Percentiles rank a stretch among this genome's conserved stretches.
These are phyloP conservation scores for Drosophila chauvacae DNA, from an alignment of 1,140 invertebrate genomes.

Conservation along the genomic window DNA sequence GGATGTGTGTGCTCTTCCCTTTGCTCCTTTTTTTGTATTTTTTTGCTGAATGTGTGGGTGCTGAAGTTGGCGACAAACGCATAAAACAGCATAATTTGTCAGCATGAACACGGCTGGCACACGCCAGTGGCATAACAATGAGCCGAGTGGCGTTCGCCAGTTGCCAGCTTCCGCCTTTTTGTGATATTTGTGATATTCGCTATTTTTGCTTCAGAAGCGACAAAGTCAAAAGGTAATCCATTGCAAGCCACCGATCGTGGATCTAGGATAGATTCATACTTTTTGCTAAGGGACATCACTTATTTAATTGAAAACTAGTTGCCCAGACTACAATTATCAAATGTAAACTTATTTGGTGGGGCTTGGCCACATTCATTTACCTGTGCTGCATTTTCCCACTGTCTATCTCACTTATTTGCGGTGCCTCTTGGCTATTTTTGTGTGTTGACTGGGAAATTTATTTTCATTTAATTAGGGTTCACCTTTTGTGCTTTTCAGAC, in stretches of 20 bases:
- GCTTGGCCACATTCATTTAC: neutral
- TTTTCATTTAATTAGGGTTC: conserved; percentile 50
- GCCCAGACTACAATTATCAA: neutral
- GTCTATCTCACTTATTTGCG: conserved; percentile 8
- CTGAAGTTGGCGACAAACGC: conserved; percentile 68
- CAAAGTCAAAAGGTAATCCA: neutral
- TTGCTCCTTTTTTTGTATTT: neutral
- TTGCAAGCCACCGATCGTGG: neutral
- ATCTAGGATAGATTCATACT: neutral
- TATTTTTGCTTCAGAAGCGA: neutral
- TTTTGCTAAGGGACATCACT: neutral
- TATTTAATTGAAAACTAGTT: neutral
- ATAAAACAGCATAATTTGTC: conserved; percentile 82
- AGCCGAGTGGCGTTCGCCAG: conserved; percentile 24
- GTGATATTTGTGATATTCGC: conserved; percentile 29
- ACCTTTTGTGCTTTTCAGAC: conserved; percentile 7
- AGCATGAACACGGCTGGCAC: conserved; percentile 63
- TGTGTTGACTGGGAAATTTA: conserved; percentile 45
- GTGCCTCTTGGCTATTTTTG: conserved; percentile 11
- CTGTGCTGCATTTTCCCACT: conserved; percentile 1
- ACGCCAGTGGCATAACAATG: conserved; percentile 73
- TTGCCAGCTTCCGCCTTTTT: conserved; percentile 17
- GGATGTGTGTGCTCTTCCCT: conserved; percentile 8
- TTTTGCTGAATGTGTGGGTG: conserved; percentile 15
- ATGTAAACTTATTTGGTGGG: neutral